phyloP scores from a whole-genome alignment of 2,797 vertebrate genomes.

The Sebastiscus albofasciatus region DNA sequence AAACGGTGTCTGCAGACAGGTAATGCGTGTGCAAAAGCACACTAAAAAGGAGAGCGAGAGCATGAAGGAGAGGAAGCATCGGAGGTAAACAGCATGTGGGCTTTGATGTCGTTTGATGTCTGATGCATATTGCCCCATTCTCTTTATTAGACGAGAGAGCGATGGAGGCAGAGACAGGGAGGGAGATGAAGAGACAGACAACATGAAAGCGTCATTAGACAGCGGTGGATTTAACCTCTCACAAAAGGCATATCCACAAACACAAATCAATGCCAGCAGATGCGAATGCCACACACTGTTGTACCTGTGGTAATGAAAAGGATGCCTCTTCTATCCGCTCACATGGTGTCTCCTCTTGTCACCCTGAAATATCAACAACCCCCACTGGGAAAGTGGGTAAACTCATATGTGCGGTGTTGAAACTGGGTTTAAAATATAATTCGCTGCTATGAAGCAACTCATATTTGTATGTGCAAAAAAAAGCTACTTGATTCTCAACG shows the following conservation, averaged over 20 bases:
- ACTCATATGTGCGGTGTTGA: background rate
- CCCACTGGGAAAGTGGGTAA: background rate
- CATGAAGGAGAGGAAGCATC: constrained; percentile 39
- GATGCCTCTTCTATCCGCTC: background rate
- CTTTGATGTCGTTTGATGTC: constrained; percentile 81
- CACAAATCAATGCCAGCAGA: constrained; percentile 53
- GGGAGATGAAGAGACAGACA: constrained; percentile 55
- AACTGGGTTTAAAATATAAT: constrained; percentile 8
- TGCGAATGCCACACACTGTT: constrained; percentile 25
- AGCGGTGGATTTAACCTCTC: constrained; percentile 72
- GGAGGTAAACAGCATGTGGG: constrained; percentile 52
- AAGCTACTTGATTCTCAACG: background rate
- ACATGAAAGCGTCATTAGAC: constrained; percentile 77
- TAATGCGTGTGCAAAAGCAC: constrained; percentile 54
- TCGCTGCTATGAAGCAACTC: background rate
- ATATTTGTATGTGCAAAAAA: background rate
- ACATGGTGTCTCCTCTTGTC: background rate
- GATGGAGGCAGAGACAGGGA: constrained; percentile 36
- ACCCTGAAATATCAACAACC: background rate
- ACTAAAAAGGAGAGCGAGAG: constrained; percentile 42
- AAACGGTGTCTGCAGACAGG: constrained; percentile 66
- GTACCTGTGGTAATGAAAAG: constrained; percentile 14
- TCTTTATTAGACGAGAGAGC: constrained; percentile 57
- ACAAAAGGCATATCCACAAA: constrained; percentile 63
- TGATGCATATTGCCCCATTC: constrained; percentile 57